phyloP scores from a whole-genome alignment of 2,113 vertebrate genomes.

The Cinclus mexicanus region DNA sequence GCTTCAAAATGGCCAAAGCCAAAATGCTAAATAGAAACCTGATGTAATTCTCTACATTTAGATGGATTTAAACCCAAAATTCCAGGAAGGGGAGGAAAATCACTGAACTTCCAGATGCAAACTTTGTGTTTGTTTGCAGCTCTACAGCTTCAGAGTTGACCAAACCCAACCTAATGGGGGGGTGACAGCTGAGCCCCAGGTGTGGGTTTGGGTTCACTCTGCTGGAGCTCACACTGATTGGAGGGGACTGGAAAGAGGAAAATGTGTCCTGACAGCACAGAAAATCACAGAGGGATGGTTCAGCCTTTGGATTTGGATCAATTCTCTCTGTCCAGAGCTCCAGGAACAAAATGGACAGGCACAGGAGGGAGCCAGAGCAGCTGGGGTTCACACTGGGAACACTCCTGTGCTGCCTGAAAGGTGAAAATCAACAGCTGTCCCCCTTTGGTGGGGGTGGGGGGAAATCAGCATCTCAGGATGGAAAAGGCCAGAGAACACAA shows the following conservation, averaged over 20 bases:
- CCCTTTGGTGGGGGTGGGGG: background rate
- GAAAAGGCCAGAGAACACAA: background rate
- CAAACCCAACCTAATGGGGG: background rate
- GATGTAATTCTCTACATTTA: background rate
- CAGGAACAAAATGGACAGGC: background rate
- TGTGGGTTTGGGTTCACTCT: background rate
- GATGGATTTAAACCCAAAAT: background rate
- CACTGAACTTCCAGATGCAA: background rate
- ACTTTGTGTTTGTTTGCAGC: background rate
- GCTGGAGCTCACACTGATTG: background rate
- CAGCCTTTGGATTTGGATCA: rapidly evolving
- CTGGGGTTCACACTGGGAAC: background rate
- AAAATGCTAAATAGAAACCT: background rate
- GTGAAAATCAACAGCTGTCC: background rate
- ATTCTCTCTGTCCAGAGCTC: background rate
- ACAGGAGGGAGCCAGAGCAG: background rate
- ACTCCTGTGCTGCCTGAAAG: background rate
- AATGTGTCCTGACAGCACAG: background rate
- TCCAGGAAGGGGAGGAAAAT: background rate
- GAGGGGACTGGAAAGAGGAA: background rate
- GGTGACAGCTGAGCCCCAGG: background rate
- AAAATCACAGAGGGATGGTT: background rate
- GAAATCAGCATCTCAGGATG: too few species aligned
- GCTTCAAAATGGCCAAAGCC: background rate
- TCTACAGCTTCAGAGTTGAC: background rate